Conservation (phyloP, 1,140 invertebrate species). For the Caenorhabditis remanei region DNA sequence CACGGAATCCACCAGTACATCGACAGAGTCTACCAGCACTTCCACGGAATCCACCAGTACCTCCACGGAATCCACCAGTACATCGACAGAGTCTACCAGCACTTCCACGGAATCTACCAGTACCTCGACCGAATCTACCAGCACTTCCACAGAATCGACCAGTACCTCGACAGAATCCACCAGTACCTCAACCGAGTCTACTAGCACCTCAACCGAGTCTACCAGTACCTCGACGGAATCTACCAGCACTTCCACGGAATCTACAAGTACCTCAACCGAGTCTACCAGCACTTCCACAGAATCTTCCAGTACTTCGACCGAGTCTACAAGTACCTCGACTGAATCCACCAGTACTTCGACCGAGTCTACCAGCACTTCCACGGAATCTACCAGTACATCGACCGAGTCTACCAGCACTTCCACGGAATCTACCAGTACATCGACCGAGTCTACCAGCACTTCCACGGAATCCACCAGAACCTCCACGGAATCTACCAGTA, state of each 20-base stretch:
- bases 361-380: not conserved
- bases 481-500: not conserved
- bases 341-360: slow-evolving; percentile 8
- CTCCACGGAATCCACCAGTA: slow-evolving; percentile 13
- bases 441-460: not conserved
- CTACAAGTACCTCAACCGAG: slow-evolving; percentile 6
- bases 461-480: not conserved
- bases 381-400: not conserved
- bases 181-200: not conserved
- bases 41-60: slow-evolving; percentile 28
- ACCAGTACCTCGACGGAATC: slow-evolving; percentile 23
- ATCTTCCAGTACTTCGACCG: slow-evolving; percentile 12
- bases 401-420: not conserved
- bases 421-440: not conserved
- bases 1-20: slow-evolving; percentile 6
- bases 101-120: slow-evolving; percentile 14
- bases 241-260: not conserved
- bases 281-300: slow-evolving; percentile 11
- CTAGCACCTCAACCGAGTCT: slow-evolving; percentile 23
- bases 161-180: slow-evolving; percentile 7
- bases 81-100: slow-evolving; percentile 9
- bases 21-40: slow-evolving; percentile 36
- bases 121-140: slow-evolving; percentile 32
- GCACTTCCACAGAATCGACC: slow-evolving; percentile 3
- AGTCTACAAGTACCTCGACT: not conserved